phyloP scores from a whole-genome alignment of 2,888 invertebrate genomes.

The Erebia aethiops region DNA sequence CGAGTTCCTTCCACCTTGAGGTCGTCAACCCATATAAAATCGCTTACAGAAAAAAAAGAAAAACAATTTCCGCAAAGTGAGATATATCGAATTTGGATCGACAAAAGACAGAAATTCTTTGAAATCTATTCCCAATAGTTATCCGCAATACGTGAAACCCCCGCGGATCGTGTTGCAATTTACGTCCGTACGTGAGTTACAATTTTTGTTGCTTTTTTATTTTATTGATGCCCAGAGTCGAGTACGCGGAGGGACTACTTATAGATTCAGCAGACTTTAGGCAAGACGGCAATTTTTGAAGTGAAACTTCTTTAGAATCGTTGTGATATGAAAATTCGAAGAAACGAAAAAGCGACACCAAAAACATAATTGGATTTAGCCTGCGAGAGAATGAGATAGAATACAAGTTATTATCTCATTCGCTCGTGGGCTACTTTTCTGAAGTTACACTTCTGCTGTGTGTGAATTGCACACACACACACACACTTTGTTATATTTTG shows the following conservation, averaged over 20 bases:
- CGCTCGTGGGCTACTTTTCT: too few species aligned
- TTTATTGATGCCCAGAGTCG: conserved; percentile 29
- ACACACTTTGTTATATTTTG: too few species aligned
- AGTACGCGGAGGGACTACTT: conserved; percentile 22
- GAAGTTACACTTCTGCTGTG: too few species aligned
- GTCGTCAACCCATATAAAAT: background rate
- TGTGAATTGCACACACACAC: too few species aligned
- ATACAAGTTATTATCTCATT: too few species aligned
- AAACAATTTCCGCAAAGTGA: conserved; percentile 12
- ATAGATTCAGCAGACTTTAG: background rate
- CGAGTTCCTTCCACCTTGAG: background rate
- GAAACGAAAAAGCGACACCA: too few species aligned
- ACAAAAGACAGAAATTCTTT: conserved; percentile 34
- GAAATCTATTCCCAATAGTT: conserved; percentile 35
- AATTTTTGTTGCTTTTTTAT: conserved; percentile 33
- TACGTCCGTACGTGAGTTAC: conserved; percentile 33
- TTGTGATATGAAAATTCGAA: too few species aligned
- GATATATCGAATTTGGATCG: conserved; percentile 27
- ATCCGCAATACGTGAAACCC: conserved; percentile 34
- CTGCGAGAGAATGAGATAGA: too few species aligned
- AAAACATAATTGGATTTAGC: too few species aligned
- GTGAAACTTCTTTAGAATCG: background rate
- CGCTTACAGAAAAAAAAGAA: conserved; percentile 3
- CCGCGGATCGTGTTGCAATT: conserved; percentile 31
- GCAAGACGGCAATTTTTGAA: background rate